These are phyloP conservation scores for Coturnix japonica DNA, from an alignment of 2,113 vertebrate genomes.

Conservation along the genomic window DNA sequence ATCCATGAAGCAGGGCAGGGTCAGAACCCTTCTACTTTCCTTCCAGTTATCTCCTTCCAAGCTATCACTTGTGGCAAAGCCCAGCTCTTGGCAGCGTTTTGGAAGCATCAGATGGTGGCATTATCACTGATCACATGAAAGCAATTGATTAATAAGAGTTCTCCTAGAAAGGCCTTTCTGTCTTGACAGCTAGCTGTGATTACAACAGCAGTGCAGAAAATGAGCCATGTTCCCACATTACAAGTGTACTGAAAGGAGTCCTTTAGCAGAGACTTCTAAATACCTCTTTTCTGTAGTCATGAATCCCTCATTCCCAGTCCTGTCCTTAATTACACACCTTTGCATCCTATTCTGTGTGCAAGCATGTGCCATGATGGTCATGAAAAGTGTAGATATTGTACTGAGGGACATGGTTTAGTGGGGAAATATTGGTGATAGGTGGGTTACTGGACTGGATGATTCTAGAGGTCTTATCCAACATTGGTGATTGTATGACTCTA, in stretches of 20 bases:
- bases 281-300: not conserved
- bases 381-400: no score
- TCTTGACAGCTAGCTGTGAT: not conserved
- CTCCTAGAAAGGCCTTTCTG: not conserved
- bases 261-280: not conserved
- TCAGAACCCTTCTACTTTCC: fast-evolving
- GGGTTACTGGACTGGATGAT: no score
- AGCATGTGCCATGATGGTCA: fast-evolving
- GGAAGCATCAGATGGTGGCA: not conserved
- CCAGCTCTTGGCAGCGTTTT: not conserved
- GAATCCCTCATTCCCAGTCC: not conserved
- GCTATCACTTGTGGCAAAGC: no score
- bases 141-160: not conserved
- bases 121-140: not conserved
- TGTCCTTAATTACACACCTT: not conserved
- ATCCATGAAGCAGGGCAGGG: not conserved
- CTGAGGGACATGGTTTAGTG: no score
- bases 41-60: not conserved
- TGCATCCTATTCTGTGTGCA: fast-evolving
- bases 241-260: not conserved
- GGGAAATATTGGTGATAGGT: no score
- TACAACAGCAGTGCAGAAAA: not conserved
- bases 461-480: no score
- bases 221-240: not conserved
- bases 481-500: no score